phyloP scores from a whole-genome alignment of 2,888 invertebrate genomes.

The Caenorhabditis afra region DNA sequence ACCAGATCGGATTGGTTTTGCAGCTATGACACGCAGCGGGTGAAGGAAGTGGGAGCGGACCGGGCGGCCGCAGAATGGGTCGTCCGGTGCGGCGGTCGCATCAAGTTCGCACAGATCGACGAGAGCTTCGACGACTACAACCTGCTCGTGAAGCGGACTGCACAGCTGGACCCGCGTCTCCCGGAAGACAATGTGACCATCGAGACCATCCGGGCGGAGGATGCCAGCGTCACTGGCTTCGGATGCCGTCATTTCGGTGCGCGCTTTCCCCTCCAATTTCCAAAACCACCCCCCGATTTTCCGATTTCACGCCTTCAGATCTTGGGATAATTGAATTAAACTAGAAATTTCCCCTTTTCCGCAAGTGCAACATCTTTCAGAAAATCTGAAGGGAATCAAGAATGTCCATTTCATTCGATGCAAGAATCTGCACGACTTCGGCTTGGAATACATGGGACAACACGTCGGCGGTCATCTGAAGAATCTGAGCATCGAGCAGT shows the following conservation, averaged over 20 bases:
- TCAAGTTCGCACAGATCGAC: constrained; percentile 60
- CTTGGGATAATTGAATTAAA: not conserved
- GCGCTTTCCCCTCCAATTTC: not conserved
- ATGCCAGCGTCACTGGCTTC: constrained; percentile 72
- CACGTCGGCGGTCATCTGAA: constrained; percentile 66
- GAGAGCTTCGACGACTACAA: constrained; percentile 74
- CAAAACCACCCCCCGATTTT: too few species aligned
- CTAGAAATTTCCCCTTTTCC: not conserved
- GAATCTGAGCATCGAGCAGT: constrained; percentile 65
- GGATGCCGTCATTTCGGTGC: constrained; percentile 72
- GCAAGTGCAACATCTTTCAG: constrained; percentile 32
- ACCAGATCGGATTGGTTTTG: constrained; percentile 41
- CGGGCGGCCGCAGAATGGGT: constrained; percentile 96
- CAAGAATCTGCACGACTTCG: constrained; percentile 74
- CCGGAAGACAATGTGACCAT: constrained; percentile 67
- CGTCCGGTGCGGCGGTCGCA: constrained; percentile 87
- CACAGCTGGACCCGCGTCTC: constrained; percentile 73
- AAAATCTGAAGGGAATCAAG: constrained; percentile 59
- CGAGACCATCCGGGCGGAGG: constrained; percentile 64
- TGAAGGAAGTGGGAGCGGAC: constrained; percentile 87
- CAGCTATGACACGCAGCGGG: constrained; percentile 72
- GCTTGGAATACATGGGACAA: constrained; percentile 72
- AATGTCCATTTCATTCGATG: constrained; percentile 68
- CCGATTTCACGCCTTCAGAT: not conserved
- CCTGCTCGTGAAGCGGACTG: constrained; percentile 67